Evolutionary conservation across 1,140 invertebrate genomes (phyloP).

Genomic region (Maconellicoccus hirsutus): DNA sequence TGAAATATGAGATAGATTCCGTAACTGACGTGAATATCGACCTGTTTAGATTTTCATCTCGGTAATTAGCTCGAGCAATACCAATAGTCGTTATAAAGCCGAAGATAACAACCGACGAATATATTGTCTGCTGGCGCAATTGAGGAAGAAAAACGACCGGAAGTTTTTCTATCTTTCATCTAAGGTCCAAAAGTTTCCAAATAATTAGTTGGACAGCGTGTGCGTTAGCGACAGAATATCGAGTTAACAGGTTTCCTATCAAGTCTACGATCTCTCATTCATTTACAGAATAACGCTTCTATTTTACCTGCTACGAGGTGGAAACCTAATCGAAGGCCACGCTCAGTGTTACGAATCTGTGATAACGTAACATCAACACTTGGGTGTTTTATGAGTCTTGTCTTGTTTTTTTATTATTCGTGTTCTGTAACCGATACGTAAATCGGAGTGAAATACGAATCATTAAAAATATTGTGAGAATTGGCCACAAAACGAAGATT

Average conservation of each 20-base stretch:
- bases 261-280: background rate
- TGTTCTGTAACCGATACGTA: background rate
- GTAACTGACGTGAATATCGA: background rate
- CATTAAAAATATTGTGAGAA: background rate
- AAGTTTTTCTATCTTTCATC: constrained; percentile 9
- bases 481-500: background rate
- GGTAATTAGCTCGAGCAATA: background rate
- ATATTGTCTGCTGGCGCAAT: background rate
- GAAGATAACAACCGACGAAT: background rate
- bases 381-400: constrained; percentile 7
- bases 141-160: background rate
- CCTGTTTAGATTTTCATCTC: background rate
- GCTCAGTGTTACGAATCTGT: background rate
- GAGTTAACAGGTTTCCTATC: constrained; percentile 7
- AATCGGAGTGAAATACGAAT: background rate
- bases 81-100: background rate
- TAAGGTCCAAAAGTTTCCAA: constrained; percentile 8
- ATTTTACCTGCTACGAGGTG: background rate
- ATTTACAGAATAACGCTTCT: background rate
- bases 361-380: background rate
- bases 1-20: background rate
- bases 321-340: background rate
- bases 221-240: background rate
- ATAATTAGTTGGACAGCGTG: constrained; percentile 7
- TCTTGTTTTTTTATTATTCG: background rate